These are phyloP conservation scores for Remorina albescens DNA, from an alignment of 2,797 vertebrate genomes.

Conservation along the genomic window DNA sequence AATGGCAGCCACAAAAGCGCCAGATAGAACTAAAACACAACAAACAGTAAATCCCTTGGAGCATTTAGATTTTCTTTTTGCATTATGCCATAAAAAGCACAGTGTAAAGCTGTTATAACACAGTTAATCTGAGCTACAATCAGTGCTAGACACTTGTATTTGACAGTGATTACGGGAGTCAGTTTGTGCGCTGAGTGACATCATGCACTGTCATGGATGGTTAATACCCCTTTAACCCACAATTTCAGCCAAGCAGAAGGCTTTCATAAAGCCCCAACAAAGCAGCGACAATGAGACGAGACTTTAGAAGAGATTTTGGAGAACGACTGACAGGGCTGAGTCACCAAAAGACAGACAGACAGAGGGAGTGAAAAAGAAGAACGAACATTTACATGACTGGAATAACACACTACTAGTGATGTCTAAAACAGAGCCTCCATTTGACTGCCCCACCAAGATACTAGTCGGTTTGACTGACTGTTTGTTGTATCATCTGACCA, in stretches of 20 bases:
- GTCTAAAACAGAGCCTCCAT: not conserved
- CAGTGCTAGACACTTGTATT: conserved; percentile 24
- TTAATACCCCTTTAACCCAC: conserved; percentile 54
- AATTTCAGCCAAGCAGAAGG: conserved; percentile 43
- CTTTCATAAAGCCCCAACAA: conserved; percentile 50
- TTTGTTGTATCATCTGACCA: not conserved
- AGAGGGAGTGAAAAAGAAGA: conserved; percentile 8
- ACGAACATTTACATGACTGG: conserved; percentile 1
- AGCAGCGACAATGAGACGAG: conserved; percentile 41
- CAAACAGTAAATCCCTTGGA: conserved; percentile 10
- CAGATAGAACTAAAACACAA: conserved; percentile 9
- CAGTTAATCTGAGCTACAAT: conserved; percentile 51
- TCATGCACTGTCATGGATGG: conserved; percentile 42
- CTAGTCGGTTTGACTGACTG: not conserved
- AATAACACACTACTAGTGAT: not conserved
- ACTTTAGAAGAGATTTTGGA: conserved; percentile 55
- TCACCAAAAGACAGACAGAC: conserved; percentile 12
- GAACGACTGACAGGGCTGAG: conserved; percentile 29
- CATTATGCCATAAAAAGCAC: conserved; percentile 17
- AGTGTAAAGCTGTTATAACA: conserved; percentile 31
- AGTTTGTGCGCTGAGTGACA: conserved; percentile 46
- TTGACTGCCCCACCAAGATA: conserved; percentile 15
- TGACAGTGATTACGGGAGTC: conserved; percentile 55
- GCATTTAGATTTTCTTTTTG: conserved; percentile 23
- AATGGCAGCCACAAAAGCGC: not conserved